phyloP scores from a whole-genome alignment of 1,140 invertebrate genomes.

The Copidosoma floridanum region DNA sequence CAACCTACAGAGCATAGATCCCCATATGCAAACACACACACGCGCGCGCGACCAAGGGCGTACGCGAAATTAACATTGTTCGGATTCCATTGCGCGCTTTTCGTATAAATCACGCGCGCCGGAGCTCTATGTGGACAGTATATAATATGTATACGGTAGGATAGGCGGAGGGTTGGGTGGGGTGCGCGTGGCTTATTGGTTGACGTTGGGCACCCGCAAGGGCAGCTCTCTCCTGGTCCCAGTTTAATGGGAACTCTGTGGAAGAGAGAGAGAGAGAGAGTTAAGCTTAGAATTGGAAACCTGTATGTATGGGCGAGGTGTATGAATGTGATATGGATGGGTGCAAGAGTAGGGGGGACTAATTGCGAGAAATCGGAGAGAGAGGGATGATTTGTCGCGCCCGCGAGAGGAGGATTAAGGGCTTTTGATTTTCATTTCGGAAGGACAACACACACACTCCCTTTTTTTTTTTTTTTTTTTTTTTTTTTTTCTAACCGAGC shows the following conservation, averaged over 20 bases:
- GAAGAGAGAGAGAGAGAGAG: not conserved
- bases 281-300: not conserved
- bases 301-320: not conserved
- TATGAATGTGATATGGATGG: too few relatives aligned
- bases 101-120: slow-evolving; percentile 20
- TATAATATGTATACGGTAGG: not conserved
- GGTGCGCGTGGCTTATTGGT: not conserved
- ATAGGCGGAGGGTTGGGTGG: slow-evolving; percentile 1
- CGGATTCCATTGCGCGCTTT: slow-evolving; percentile 16
- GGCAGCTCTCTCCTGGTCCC: not conserved
- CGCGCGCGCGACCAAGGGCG: too few relatives aligned
- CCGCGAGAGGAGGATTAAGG: slow-evolving; percentile 2
- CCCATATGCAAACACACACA: too few relatives aligned
- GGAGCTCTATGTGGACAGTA: not conserved
- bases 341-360: too few relatives aligned
- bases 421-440: slow-evolving; percentile 14
- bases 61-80: slow-evolving; percentile 26
- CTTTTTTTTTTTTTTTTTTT: too few relatives aligned
- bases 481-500: too few relatives aligned
- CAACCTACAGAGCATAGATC: too few relatives aligned
- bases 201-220: not conserved
- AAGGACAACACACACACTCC: slow-evolving; percentile 1
- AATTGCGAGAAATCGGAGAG: too few relatives aligned
- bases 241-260: slow-evolving; percentile 10
- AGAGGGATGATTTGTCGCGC: not conserved